Evolutionary conservation across 2,888 invertebrate genomes (phyloP).

Genomic region (Scaptomyza cyrtandrae): DNA sequence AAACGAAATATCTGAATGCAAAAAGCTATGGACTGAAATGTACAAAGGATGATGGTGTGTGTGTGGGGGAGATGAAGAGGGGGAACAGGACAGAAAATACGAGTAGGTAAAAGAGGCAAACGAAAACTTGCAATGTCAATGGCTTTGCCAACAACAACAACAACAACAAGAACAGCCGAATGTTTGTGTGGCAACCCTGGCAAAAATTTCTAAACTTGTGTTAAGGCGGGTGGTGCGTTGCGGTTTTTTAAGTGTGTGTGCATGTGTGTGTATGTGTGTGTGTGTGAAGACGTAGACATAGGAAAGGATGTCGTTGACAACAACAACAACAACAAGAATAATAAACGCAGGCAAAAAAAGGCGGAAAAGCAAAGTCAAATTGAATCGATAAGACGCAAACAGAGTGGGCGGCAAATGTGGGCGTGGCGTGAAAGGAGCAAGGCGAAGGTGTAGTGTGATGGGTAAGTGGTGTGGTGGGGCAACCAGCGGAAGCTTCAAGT

Average conservation of each 20-base stretch:
- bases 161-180: conserved; percentile 48
- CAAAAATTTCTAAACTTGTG: conserved; percentile 15
- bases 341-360: conserved; percentile 19
- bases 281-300: conserved; percentile 49
- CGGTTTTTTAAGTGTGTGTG: background rate
- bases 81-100: conserved; percentile 21
- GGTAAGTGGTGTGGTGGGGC: conserved; percentile 5
- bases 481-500: conserved; percentile 46
- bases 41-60: background rate
- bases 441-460: background rate
- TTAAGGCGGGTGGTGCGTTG: background rate
- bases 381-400: conserved; percentile 77
- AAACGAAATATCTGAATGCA: conserved; percentile 30
- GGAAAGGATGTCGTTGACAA: conserved; percentile 59
- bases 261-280: conserved; percentile 7
- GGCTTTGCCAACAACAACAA: conserved; percentile 39
- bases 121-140: conserved; percentile 61
- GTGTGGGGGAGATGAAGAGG: background rate
- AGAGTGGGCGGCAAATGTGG: conserved; percentile 40
- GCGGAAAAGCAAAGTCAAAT: conserved; percentile 72
- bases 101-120: conserved; percentile 6
- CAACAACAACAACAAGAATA: conserved; percentile 24
- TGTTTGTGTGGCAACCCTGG: conserved; percentile 7
- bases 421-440: background rate
- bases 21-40: conserved; percentile 7